phyloP scores from a whole-genome alignment of 2,797 vertebrate species.

The Acrossocheilus fasciatus region DNA sequence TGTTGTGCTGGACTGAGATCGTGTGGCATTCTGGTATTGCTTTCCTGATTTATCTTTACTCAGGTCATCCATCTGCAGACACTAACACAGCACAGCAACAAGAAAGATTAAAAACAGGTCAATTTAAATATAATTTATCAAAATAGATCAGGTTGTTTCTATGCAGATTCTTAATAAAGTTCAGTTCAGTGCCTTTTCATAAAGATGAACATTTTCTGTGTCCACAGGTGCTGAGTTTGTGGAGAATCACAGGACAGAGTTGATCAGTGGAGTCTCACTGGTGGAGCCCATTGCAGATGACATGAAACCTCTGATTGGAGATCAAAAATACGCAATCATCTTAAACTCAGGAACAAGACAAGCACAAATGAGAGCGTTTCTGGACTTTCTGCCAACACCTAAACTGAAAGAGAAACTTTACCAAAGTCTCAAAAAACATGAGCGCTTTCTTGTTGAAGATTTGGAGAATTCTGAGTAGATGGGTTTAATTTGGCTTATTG shows the following conservation, averaged over 20 bases:
- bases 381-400: neutral
- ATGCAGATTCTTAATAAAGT: neutral
- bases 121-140: neutral
- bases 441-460: neutral
- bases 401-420: neutral
- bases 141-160: neutral
- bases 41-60: too few relatives aligned
- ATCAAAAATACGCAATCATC: neutral
- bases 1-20: too few relatives aligned
- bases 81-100: neutral
- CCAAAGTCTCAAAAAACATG: neutral
- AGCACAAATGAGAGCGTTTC: neutral
- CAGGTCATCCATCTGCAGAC: neutral
- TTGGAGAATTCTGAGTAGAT: neutral
- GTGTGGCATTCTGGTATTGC: too few relatives aligned
- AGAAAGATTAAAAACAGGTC: neutral
- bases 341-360: neutral
- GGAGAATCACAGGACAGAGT: neutral
- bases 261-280: neutral
- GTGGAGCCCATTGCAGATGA: slow-evolving; percentile 6
- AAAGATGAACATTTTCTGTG: neutral
- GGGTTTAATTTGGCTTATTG: too few relatives aligned
- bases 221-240: neutral
- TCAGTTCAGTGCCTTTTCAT: neutral
- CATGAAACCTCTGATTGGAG: neutral